phyloP scores from a whole-genome alignment of 2,797 vertebrate species.

The Diplodus puntazzo region DNA sequence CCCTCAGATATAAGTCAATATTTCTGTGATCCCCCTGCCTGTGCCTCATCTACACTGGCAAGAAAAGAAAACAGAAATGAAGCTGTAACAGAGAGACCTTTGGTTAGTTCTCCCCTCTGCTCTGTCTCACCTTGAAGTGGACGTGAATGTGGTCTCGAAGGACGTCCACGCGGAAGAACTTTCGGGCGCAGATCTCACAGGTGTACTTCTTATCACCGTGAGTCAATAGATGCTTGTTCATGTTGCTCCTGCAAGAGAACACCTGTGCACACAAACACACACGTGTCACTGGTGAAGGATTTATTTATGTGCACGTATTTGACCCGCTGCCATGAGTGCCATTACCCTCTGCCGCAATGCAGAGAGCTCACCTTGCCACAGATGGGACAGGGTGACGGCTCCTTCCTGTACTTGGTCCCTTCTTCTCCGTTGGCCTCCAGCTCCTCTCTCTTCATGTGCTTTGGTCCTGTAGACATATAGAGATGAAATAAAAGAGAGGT shows the following conservation, averaged over 20 bases:
- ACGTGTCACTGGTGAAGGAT: not conserved
- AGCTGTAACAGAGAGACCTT: not conserved
- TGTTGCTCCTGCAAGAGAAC: conserved; percentile 98
- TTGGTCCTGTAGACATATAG: conserved; percentile 85
- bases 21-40: not conserved
- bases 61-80: not conserved
- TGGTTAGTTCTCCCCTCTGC: not conserved
- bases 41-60: not conserved
- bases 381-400: conserved; percentile 96
- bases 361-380: conserved; percentile 91
- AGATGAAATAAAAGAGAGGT: no score
- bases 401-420: conserved; percentile 96
- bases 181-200: conserved; percentile 98
- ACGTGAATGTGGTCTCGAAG: conserved; percentile 98
- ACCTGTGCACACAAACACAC: conserved; percentile 82
- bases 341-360: not conserved
- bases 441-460: conserved; percentile 95
- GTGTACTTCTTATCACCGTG: conserved; percentile 99
- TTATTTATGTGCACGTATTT: not conserved
- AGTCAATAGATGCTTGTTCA: conserved; percentile 99
- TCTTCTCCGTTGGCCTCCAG: conserved; percentile 91
- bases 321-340: not conserved
- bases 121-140: conserved; percentile 93
- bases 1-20: not conserved
- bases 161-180: conserved; percentile 98